Base-by-base conservation (phyloP, 2,113 vertebrate genomes). In the Hydrolagus affinis region DNA sequence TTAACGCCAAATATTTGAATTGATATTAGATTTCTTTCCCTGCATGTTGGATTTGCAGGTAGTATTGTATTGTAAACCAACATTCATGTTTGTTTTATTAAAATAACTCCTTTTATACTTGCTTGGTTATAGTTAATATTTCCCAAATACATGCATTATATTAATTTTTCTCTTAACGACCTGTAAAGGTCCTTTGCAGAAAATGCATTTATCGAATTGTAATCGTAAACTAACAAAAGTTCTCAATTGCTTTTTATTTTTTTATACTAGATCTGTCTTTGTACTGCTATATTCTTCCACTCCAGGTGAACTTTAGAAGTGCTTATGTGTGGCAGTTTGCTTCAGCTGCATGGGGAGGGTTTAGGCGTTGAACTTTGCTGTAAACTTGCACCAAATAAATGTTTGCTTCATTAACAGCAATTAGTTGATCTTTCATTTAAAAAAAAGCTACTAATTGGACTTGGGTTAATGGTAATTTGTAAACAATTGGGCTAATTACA, bases 301-400 rank as follows among this genome's bases (percentile, higher is more conserved):
- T 75, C 44, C 72, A 78, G 76, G 23, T 60, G n/a, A 78, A 14
- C 76, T 19, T 2, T 23, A 78, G 76, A 78, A 83, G 60, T 57
- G 2, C 14, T 83, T 68, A 83, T 32, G 23, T 32, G 78, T 66
- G 64, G 60, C 62, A 83, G 64, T 83, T 83, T 66, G 78, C 62
- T 66, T 83, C 66, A 62, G 28, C 25, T 15, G 3, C 17, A 8
- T 14, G 62, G 78, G 60, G 32, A 17, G 62, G 78, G 3, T 32
- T 64, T 83, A 66, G 62, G 78, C 78, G 12, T 19, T 80, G 64
- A 59, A 80, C 23, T 68, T 83, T 83, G 78, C 78, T 83, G 60
- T 66, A 66, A 66, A 83, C 60, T 83, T 83, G 78, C 78, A 83
- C 28, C 78, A 83, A 83, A 83, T 83, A 83, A 83, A 83, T 83